Evolutionary conservation across 2,888 invertebrate genomes (phyloP), one percentile per base, ranked within the genome.

Genomic region (Sesia apiformis): DNA sequence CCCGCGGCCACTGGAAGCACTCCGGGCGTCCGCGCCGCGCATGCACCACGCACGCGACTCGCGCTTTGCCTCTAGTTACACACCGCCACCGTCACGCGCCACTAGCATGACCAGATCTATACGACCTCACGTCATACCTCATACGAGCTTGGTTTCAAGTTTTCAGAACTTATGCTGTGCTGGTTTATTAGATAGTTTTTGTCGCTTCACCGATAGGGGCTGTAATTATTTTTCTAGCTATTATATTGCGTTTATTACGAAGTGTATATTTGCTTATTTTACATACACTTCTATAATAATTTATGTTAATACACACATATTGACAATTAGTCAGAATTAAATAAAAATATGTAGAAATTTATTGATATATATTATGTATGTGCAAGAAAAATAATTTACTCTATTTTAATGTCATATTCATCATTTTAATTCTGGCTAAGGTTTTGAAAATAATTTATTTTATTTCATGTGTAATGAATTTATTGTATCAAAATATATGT

Each of bases 1-100:
- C 67, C 38, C 50, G 50, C 38, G 38, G 50, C 79, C 81, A 84
- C 88, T 89, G 88, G 89, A 85, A 89, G 89, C 89, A 89, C 88
- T 78, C 78, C 78, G 78, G 81, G 64, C 68, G 63, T 62, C 57
- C 63, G 69, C 70, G 65, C 55, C 49, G 57, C 57, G 52, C 60
- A 59, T 58, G 59, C 61, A 63, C 66, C 67, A 67, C 70, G 63
- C 66, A 60, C 66, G 61, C 65, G 72, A 60, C 65, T 61, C 65
- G 72, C 70, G 76, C 78, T 76, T 73, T 65, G 75, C 74, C 70
- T 69, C 61, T 68, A 73, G 70, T 68, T 63, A 67, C 71, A 71
- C 72, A 63, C 64, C 58, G 59, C 60, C 58, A 58, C 60, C 60
- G 57, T 65, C 53, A 60, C 23, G 23, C 64, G 51, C 52, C 49